phyloP scores from a whole-genome alignment of 2,113 vertebrate genomes.

The Gallinago jamesoni region DNA sequence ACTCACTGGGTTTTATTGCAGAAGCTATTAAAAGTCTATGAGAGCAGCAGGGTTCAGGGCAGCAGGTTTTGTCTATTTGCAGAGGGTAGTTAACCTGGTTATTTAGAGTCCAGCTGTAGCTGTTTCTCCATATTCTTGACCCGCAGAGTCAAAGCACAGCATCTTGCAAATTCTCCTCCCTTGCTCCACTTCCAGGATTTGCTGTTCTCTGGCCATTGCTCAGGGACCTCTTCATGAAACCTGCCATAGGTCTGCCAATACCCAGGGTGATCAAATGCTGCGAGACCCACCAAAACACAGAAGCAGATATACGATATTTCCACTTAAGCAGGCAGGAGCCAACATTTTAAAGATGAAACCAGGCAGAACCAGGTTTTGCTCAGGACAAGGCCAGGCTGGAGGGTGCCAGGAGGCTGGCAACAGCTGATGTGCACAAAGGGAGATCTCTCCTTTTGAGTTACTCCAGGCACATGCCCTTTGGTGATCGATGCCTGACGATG shows the following conservation, averaged over 20 bases:
- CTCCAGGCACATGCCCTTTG: background rate
- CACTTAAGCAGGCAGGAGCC: background rate
- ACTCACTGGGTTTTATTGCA: slow-evolving; percentile 52
- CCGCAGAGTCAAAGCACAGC: background rate
- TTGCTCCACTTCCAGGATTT: background rate
- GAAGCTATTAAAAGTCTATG: slow-evolving; percentile 45
- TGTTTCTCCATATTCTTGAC: background rate
- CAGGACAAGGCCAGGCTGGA: background rate
- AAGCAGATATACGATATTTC: background rate
- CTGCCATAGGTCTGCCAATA: background rate
- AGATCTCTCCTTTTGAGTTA: background rate
- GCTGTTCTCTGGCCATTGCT: background rate
- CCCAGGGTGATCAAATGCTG: background rate
- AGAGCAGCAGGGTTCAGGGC: slow-evolving; percentile 61
- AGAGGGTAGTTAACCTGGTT: slow-evolving; percentile 56
- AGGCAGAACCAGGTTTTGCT: background rate
- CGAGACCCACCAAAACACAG: background rate
- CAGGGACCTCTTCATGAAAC: background rate
- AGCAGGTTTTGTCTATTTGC: slow-evolving; percentile 38
- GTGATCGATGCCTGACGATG: background rate
- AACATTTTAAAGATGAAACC: background rate
- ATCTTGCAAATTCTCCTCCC: background rate
- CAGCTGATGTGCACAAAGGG: background rate
- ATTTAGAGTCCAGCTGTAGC: slow-evolving; percentile 51
- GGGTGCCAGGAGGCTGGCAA: background rate